Base-by-base conservation (phyloP, 2,888 invertebrate species). In the Aphrophora alni region DNA sequence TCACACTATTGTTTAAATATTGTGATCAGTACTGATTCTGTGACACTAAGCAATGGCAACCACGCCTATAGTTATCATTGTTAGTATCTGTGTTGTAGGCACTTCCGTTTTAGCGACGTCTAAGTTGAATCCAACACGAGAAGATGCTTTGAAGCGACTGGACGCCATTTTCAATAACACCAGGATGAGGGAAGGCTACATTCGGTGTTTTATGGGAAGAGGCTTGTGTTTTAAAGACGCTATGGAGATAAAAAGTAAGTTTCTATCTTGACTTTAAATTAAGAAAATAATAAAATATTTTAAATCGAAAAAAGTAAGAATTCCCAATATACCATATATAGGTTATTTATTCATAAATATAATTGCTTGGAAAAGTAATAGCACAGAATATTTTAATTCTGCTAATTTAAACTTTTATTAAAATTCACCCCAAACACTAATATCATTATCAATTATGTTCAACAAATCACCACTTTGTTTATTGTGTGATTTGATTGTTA, bases 81-180 rank as follows among this genome's bases (percentile, higher is more conserved):
- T 59, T 59, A 21, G n/a, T 7, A 8, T 59, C 59, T 59, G 59
- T 59, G 10, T 21, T 59, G 10, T 21, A 8, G 59, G 3, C 21
- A 59, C 59, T 59, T 59, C 59, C 59, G 59, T 59, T 5, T 0
- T 8, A 59, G 14, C n/a, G 5, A 21, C 59, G 12, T 5, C 3
- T 5, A 59, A n/a, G 59, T 21, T 59, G 21, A 1, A 59, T 21
- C 59, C 59, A 10, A 21, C 78, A 21, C 68, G 73, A 26, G 74
- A 73, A 24, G 78, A 79, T 27, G 78, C 74, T 24, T 25, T 74
- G 1, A 73, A 79, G 21, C 59, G 69, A 26, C 8, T 79, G 25
- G 78, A 79, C 25, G 74, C 44, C 68, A 74, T 79, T 24, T 68
- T 79, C 68, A 79, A 79, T 74, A 79, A 79, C 38, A 79, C 78